These are phyloP conservation scores for Pseudomyrmex cubaensis DNA, from an alignment of 1,140 invertebrate genomes.

Conservation along the genomic window DNA sequence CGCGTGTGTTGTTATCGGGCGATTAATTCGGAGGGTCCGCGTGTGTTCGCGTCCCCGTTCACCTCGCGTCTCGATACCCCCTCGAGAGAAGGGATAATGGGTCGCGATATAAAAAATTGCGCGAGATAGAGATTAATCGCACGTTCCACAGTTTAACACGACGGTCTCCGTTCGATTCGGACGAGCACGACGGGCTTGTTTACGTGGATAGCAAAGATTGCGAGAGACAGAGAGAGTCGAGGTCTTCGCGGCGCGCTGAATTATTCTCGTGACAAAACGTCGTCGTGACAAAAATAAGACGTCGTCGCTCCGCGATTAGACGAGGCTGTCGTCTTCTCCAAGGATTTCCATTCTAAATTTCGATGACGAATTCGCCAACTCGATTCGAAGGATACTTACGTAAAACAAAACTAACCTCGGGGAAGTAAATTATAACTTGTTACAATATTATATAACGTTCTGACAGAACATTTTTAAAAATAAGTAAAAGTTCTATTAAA, in stretches of 20 bases:
- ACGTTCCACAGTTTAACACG: background rate
- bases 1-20: conserved; percentile 27
- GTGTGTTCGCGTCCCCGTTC: background rate
- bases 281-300: background rate
- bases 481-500: too few relatives aligned
- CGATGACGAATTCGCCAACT: background rate
- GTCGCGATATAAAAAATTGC: conserved; percentile 27
- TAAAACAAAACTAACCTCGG: too few relatives aligned
- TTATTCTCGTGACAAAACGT: conserved; percentile 19
- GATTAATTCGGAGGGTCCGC: conserved; percentile 16
- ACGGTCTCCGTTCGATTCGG: conserved; percentile 14
- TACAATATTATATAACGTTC: too few relatives aligned
- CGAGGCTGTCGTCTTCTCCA: background rate
- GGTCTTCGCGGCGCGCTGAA: background rate
- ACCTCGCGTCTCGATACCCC: background rate
- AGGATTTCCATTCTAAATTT: background rate
- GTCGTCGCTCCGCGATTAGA: background rate
- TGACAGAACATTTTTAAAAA: too few relatives aligned
- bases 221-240: background rate
- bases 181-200: conserved; percentile 10
- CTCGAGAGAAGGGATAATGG: conserved; percentile 16
- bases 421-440: too few relatives aligned
- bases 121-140: conserved; percentile 45
- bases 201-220: conserved; percentile 4
- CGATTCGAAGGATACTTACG: too few relatives aligned